These are phyloP conservation scores for Alces alces DNA, from an alignment of 2,113 vertebrate genomes.

Conservation along the genomic window DNA sequence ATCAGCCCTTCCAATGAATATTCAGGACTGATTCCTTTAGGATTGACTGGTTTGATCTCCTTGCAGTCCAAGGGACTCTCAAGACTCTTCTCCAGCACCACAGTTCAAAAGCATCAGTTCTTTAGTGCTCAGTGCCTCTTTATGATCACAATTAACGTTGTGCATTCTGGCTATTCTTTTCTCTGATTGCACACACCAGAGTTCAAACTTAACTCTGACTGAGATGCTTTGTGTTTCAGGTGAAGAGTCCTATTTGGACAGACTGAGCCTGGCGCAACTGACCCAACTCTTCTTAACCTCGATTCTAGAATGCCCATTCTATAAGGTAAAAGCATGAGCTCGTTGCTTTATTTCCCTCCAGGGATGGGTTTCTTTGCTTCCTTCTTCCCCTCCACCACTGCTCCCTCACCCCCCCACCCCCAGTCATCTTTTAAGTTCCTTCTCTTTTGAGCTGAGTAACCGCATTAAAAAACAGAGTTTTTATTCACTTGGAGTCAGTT, in stretches of 20 bases:
- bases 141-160: background rate
- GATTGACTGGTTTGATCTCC: background rate
- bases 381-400: background rate
- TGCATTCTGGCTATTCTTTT: background rate
- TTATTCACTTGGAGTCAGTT: background rate
- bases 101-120: background rate
- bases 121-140: background rate
- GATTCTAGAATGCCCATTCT: conserved; percentile 91
- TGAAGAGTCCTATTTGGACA: conserved; percentile 78
- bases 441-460: background rate
- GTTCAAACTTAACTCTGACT: background rate
- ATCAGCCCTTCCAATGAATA: background rate
- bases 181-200: background rate
- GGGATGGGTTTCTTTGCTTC: background rate
- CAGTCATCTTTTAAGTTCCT: background rate
- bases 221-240: conserved; percentile 78
- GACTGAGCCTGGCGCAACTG: conserved; percentile 80
- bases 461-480: background rate
- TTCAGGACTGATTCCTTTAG: background rate
- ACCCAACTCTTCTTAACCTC: conserved; percentile 91
- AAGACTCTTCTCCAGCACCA: background rate
- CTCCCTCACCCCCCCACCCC: too few relatives aligned
- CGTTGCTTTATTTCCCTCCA: background rate
- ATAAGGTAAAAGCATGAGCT: conserved; percentile 78
- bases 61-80: background rate